These are phyloP conservation scores for Halictus rubicundus DNA, from an alignment of 1,140 invertebrate genomes.

Conservation along the genomic window DNA sequence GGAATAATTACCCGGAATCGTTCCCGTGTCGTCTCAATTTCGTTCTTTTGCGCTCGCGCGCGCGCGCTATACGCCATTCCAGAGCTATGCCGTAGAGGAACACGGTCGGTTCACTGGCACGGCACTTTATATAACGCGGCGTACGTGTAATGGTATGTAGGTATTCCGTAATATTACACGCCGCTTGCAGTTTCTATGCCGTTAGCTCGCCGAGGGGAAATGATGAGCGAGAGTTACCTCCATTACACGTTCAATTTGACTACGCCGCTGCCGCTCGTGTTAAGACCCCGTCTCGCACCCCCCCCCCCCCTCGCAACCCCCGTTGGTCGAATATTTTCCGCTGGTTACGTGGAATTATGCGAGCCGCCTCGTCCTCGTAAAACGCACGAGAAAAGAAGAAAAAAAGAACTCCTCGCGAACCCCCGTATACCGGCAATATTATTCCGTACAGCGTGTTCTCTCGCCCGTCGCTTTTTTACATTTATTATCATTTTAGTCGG, in stretches of 20 bases:
- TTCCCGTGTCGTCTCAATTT: conserved; percentile 7
- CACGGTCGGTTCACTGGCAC: conserved; percentile 50
- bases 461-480: background rate
- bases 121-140: conserved; percentile 63
- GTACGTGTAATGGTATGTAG: conserved; percentile 74
- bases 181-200: conserved; percentile 66
- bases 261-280: background rate
- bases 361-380: background rate
- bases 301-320: background rate
- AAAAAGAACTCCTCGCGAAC: background rate
- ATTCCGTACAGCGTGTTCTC: background rate
- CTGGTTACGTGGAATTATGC: conserved; percentile 3
- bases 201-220: conserved; percentile 49
- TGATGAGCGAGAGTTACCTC: conserved; percentile 55
- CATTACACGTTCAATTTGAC: conserved; percentile 59
- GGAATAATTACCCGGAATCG: background rate
- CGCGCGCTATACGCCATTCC: background rate
- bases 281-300: conserved; percentile 5
- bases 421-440: background rate
- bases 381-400: background rate
- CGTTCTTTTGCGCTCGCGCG: background rate
- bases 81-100: conserved; percentile 28
- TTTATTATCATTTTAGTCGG: too few species aligned
- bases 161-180: conserved; percentile 74
- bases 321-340: conserved; percentile 16